Percentiles rank a stretch among this genome's conserved stretches.
Conservation (phyloP, 2,888 invertebrate genomes). For the Toxonevra muliebris region DNA sequence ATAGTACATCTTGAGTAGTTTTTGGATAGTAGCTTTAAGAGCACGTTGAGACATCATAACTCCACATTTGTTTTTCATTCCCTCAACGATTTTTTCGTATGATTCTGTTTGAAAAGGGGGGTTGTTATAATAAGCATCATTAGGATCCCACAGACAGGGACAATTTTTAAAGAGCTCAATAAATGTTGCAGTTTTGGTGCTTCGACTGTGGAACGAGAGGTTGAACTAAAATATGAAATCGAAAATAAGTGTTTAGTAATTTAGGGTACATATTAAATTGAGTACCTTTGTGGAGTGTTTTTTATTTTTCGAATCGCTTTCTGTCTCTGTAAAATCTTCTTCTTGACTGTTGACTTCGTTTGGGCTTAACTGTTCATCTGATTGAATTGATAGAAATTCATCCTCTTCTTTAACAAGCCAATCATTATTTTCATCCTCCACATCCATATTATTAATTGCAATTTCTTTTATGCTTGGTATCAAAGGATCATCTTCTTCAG, state of each 20-base stretch:
- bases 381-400: no score
- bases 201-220: slow-evolving; percentile 55
- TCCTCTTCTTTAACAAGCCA: slow-evolving; percentile 9
- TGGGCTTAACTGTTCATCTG: no score
- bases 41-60: slow-evolving; percentile 13
- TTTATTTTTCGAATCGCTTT: no score
- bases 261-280: no score
- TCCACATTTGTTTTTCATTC: slow-evolving; percentile 39
- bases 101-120: slow-evolving; percentile 40
- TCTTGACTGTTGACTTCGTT: no score
- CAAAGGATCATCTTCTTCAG: slow-evolving; percentile 19
- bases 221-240: slow-evolving; percentile 46
- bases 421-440: neutral
- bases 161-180: slow-evolving; percentile 41
- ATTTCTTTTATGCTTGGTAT: neutral
- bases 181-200: slow-evolving; percentile 40
- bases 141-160: slow-evolving; percentile 39
- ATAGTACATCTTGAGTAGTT: slow-evolving; percentile 17
- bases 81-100: slow-evolving; percentile 42
- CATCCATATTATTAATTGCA: neutral
- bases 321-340: no score
- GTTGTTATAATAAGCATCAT: slow-evolving; percentile 42
- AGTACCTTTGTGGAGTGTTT: no score
- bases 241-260: no score
- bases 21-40: slow-evolving; percentile 9